phyloP scores from a whole-genome alignment of 2,888 invertebrate species.

The Andrena praecox region DNA sequence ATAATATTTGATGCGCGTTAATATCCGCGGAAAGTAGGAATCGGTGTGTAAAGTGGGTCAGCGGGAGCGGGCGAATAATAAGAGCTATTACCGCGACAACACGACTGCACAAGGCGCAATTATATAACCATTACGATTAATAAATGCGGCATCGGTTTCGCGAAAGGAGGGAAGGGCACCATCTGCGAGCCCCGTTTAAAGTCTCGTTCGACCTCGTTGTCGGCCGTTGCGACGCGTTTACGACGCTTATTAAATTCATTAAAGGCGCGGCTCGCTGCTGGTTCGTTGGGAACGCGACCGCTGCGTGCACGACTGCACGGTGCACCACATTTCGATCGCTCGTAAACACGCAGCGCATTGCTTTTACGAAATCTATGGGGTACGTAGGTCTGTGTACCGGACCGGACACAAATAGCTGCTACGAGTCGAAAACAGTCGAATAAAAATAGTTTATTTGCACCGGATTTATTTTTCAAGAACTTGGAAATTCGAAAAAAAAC shows the following conservation, averaged over 20 bases:
- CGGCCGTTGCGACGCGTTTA: constrained; percentile 55
- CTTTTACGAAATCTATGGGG: background rate
- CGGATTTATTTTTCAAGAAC: too few relatives aligned
- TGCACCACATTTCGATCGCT: background rate
- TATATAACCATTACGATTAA: constrained; percentile 62
- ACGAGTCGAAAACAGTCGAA: background rate
- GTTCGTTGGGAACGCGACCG: constrained; percentile 21
- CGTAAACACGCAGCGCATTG: background rate
- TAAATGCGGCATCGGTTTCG: constrained; percentile 50
- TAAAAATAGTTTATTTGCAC: background rate
- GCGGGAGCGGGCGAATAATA: constrained; percentile 29
- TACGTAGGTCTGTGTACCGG: background rate
- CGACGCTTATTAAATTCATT: constrained; percentile 68
- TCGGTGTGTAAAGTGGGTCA: constrained; percentile 33
- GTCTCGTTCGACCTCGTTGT: constrained; percentile 59
- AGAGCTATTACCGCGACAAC: constrained; percentile 31
- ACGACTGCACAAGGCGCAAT: constrained; percentile 46
- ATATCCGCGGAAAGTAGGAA: constrained; percentile 33
- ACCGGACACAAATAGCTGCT: background rate
- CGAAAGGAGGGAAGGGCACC: constrained; percentile 37
- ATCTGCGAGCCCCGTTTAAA: constrained; percentile 61
- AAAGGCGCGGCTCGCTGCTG: background rate
- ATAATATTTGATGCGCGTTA: constrained; percentile 44
- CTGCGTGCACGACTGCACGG: background rate
- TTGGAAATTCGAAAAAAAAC: too few relatives aligned